Evolutionary conservation across 1,140 invertebrate genomes (phyloP).

Genomic region (Neelides sp.): DNA sequence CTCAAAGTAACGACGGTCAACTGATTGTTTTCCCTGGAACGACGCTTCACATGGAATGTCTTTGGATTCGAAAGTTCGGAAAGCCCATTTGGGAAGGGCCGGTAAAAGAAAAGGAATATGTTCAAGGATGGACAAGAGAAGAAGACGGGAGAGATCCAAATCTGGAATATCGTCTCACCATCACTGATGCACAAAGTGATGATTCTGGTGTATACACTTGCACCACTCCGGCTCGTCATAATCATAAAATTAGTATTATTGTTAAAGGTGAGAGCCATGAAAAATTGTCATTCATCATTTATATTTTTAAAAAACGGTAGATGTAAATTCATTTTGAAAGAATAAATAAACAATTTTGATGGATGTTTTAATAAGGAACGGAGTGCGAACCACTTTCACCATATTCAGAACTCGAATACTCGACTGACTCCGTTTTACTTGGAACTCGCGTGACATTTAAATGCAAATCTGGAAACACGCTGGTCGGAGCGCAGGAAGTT

Average conservation of each 20-base stretch:
- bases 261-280: conserved; percentile 49
- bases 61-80: conserved; percentile 69
- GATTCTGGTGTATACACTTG: conserved; percentile 71
- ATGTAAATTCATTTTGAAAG: too few relatives aligned
- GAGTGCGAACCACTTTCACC: conserved; percentile 57
- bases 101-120: conserved; percentile 1
- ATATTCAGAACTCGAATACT: conserved; percentile 54
- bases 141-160: conserved; percentile 63
- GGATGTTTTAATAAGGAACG: conserved; percentile 41
- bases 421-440: conserved; percentile 54
- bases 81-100: conserved; percentile 62
- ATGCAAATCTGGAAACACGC: conserved; percentile 65
- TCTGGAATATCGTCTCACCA: conserved; percentile 66
- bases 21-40: conserved; percentile 71
- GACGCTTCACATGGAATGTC: conserved; percentile 69
- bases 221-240: conserved; percentile 62
- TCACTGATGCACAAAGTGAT: conserved; percentile 59
- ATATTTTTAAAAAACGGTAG: too few relatives aligned
- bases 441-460: conserved; percentile 58
- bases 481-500: conserved; percentile 58
- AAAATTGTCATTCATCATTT: neutral
- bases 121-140: conserved; percentile 53
- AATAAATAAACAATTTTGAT: too few relatives aligned
- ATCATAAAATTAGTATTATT: conserved; percentile 62
- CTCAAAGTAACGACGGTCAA: conserved; percentile 70